Percentiles rank a stretch among this genome's conserved stretches.
Conservation (phyloP, 2,888 invertebrate species). For the Acanthosoma haemorrhoidale region DNA sequence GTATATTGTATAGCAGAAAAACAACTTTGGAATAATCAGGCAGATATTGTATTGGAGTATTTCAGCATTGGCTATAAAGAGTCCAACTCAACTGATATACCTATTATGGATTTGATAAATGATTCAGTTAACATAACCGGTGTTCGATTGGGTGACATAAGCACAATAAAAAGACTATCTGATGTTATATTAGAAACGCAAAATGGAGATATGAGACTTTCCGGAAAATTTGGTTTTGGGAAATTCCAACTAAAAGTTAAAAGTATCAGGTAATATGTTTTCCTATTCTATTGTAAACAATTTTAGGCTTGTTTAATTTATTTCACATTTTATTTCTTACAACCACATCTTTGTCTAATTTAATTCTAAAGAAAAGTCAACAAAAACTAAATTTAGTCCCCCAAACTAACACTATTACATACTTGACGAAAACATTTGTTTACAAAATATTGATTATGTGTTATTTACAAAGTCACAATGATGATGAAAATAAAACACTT, state of each 20-base stretch:
- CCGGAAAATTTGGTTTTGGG: constrained; percentile 5
- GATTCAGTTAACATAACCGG: background rate
- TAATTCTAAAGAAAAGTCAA: no score
- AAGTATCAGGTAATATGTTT: background rate
- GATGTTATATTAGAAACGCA: constrained; percentile 14
- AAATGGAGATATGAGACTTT: constrained; percentile 15
- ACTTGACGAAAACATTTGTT: no score
- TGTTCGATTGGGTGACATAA: constrained; percentile 3
- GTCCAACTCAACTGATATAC: constrained; percentile 12
- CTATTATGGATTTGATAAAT: constrained; percentile 11
- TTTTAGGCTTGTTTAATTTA: no score
- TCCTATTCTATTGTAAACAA: no score
- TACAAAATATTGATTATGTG: no score
- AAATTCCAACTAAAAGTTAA: background rate
- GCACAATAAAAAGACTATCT: constrained; percentile 14
- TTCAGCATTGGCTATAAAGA: constrained; percentile 13
- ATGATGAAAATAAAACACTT: no score
- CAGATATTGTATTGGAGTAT: constrained; percentile 9
- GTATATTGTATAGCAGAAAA: background rate
- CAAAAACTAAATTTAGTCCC: no score
- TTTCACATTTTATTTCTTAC: no score
- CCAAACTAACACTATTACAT: no score
- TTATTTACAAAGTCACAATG: no score
- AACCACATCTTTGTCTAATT: no score
- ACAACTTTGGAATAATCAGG: constrained; percentile 11